phyloP scores from a whole-genome alignment of 2,797 vertebrate genomes.

The Rhinoraja longicauda region DNA sequence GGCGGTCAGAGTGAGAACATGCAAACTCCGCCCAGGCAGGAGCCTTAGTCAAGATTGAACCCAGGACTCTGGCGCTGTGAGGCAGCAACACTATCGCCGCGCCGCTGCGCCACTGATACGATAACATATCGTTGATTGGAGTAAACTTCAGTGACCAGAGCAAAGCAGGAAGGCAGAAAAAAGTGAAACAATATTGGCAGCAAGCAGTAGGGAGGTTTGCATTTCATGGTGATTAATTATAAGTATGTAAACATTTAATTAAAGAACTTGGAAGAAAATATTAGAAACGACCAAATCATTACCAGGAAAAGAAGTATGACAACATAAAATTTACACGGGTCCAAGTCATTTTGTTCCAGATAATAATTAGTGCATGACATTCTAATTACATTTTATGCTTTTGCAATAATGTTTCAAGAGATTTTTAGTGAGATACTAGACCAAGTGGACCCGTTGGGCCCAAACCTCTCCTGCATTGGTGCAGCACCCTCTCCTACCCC shows the following conservation, averaged over 20 bases:
- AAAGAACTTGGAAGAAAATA: not conserved
- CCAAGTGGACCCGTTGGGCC: too few relatives aligned
- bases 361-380: not conserved
- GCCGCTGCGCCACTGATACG: too few relatives aligned
- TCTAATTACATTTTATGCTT: not conserved
- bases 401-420: not conserved
- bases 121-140: not conserved
- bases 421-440: too few relatives aligned
- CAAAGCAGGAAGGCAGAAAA: not conserved
- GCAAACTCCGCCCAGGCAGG: too few relatives aligned
- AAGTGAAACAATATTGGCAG: not conserved
- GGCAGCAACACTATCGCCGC: too few relatives aligned
- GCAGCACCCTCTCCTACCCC: too few relatives aligned
- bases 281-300: not conserved
- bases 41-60: too few relatives aligned
- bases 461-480: too few relatives aligned
- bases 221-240: not conserved
- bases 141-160: not conserved
- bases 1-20: too few relatives aligned
- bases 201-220: not conserved
- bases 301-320: not conserved
- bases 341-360: not conserved
- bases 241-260: not conserved
- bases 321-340: not conserved
- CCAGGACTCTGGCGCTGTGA: too few relatives aligned